Evolutionary conservation across 2,797 vertebrate genomes (phyloP).

Genomic region (Apodemus agrarius): DNA sequence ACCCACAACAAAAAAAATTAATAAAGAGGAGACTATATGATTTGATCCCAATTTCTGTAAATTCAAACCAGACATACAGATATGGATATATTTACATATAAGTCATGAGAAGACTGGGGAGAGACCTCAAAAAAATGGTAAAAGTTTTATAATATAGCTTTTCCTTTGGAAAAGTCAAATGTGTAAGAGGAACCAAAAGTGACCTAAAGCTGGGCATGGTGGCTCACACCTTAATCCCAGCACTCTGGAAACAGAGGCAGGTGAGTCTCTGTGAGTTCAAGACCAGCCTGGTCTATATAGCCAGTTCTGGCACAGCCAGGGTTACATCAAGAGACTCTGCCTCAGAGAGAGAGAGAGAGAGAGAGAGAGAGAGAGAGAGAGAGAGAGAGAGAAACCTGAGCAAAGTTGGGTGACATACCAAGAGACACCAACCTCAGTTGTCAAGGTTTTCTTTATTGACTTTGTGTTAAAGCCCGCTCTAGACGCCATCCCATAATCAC

Average conservation of each 20-base stretch:
- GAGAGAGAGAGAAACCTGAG: background rate
- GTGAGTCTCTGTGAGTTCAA: background rate
- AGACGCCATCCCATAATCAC: background rate
- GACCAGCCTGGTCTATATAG: background rate
- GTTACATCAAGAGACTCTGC: background rate
- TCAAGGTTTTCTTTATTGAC: background rate
- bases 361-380: background rate
- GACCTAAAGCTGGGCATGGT: background rate
- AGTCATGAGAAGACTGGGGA: conserved; percentile 32
- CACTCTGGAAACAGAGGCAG: background rate
- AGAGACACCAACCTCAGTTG: background rate
- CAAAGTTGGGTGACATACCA: background rate
- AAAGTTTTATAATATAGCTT: background rate
- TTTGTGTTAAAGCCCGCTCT: background rate
- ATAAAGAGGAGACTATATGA: background rate
- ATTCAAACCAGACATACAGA: conserved; percentile 30
- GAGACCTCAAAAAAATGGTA: background rate
- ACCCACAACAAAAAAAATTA: background rate
- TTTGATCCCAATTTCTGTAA: background rate
- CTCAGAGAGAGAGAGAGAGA: background rate
- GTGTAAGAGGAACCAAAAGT: background rate
- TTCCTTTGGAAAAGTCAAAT: conserved; percentile 23
- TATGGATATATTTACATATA: background rate
- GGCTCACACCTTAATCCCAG: background rate
- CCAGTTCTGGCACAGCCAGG: background rate